A percentile compares a stretch with the other conserved stretches of the same genome.
Evolutionary conservation across 2,797 vertebrate genomes (phyloP).

Genomic region (Pseudotriccus pelzelni): DNA sequence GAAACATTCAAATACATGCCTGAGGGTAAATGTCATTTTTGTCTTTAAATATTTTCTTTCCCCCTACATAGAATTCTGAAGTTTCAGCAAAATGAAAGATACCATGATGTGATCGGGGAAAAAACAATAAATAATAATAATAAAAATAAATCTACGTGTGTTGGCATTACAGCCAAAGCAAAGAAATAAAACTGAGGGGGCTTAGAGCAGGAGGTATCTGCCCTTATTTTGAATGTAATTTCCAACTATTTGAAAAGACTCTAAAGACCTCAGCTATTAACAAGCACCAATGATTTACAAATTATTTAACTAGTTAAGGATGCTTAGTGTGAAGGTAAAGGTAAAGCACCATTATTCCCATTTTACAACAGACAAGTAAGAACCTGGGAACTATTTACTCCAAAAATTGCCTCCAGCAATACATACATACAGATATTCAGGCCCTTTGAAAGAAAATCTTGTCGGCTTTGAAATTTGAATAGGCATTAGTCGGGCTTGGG

Average conservation of each 20-base stretch:
- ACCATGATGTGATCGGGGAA: neutral
- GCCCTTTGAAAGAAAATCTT: neutral
- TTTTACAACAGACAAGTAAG: neutral
- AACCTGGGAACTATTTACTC: neutral
- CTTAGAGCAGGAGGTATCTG: neutral
- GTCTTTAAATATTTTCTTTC: neutral
- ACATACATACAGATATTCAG: neutral
- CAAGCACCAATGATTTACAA: neutral
- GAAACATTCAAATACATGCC: neutral
- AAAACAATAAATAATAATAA: neutral
- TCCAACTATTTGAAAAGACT: neutral
- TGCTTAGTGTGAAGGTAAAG: neutral
- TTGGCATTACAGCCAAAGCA: neutral
- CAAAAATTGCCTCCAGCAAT: neutral
- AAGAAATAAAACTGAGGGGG: neutral
- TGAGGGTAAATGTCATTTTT: neutral
- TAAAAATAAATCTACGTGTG: neutral
- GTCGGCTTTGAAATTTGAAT: neutral
- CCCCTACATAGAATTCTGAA: neutral
- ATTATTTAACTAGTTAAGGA: neutral
- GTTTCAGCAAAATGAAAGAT: neutral
- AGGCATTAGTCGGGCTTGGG: neutral
- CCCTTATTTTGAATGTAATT: neutral
- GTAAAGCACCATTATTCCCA: neutral
- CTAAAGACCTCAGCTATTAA: neutral